These are phyloP conservation scores for Lagocephalus sceleratus DNA, from an alignment of 2,797 vertebrate species.

Conservation along the genomic window DNA sequence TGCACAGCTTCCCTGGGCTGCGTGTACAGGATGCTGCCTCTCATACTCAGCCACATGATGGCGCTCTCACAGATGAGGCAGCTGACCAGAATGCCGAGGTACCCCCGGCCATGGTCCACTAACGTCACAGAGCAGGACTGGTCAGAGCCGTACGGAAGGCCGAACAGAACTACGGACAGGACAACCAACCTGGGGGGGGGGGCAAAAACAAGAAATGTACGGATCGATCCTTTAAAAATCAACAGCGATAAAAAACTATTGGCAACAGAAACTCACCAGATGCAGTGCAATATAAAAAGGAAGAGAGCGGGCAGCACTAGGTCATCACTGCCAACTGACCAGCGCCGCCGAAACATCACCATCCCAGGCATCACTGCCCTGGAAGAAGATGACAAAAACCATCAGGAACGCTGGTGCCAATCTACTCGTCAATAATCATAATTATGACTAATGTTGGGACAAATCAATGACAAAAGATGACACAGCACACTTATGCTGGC, in stretches of 20 bases:
- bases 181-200: slow-evolving; percentile 87
- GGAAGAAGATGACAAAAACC: slow-evolving; percentile 22
- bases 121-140: slow-evolving; percentile 93
- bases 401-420: slow-evolving; percentile 19
- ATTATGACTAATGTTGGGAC: neutral
- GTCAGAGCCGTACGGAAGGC: slow-evolving; percentile 88
- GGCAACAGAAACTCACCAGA: slow-evolving; percentile 83
- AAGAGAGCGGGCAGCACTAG: slow-evolving; percentile 98
- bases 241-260: neutral
- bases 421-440: neutral
- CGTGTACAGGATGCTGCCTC: slow-evolving; percentile 97
- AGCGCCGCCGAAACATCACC: slow-evolving; percentile 98
- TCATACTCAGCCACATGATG: slow-evolving; percentile 99
- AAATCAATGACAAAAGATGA: slow-evolving; percentile 7
- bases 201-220: neutral
- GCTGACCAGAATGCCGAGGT: slow-evolving; percentile 96
- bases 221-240: neutral
- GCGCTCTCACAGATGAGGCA: slow-evolving; percentile 98
- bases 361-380: slow-evolving; percentile 96
- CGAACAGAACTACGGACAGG: slow-evolving; percentile 96
- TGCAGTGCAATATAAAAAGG: slow-evolving; percentile 95
- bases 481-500: neutral
- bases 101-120: slow-evolving; percentile 97
- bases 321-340: slow-evolving; percentile 99
- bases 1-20: slow-evolving; percentile 97